phyloP scores from a whole-genome alignment of 2,888 invertebrate species.

The Germaria angustata region DNA sequence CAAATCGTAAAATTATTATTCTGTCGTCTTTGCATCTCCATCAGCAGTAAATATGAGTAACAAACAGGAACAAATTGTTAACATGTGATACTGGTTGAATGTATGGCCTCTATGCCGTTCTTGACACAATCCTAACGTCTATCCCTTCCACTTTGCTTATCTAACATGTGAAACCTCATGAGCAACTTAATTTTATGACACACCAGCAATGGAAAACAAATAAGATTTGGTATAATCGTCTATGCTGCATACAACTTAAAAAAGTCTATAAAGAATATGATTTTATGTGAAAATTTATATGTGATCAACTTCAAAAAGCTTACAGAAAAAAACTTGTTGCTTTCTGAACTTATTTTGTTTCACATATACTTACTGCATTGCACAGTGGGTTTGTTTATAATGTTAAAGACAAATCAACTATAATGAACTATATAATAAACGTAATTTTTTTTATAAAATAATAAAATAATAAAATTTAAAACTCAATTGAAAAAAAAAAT shows the following conservation, averaged over 20 bases:
- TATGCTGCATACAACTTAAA: neutral
- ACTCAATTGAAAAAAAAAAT: too few species aligned
- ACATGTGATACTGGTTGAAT: constrained; percentile 5
- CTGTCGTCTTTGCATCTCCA: neutral
- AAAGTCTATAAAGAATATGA: neutral
- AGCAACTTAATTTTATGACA: constrained; percentile 18
- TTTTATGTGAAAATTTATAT: neutral
- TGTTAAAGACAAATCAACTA: too few species aligned
- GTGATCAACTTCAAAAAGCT: neutral
- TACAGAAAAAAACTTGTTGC: neutral
- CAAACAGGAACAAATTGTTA: constrained; percentile 14
- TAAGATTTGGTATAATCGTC: neutral
- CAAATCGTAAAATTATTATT: neutral
- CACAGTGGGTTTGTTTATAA: neutral
- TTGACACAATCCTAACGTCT: neutral
- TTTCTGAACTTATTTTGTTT: neutral
- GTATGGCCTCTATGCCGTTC: neutral
- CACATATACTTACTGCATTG: neutral
- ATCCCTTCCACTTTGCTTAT: neutral
- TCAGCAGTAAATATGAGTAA: neutral
- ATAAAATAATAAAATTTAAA: too few species aligned
- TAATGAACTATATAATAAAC: too few species aligned
- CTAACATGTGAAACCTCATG: neutral
- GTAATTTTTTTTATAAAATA: too few species aligned
- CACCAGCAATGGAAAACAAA: neutral